Conservation (phyloP, 2,113 vertebrate genomes). For the Notarius quadriscutis region DNA sequence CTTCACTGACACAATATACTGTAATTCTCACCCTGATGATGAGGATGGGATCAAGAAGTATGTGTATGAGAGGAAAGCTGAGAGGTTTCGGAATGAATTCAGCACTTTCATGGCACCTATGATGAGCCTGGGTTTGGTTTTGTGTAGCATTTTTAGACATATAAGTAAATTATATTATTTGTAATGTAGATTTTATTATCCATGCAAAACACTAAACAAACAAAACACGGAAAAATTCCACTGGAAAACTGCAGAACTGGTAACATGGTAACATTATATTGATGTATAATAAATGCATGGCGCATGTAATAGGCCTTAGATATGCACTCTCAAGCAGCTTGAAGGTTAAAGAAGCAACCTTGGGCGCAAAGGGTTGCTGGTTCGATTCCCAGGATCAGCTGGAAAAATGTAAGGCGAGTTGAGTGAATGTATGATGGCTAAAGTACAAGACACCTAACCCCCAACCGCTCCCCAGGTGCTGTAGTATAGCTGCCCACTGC, state of each 20-base stretch:
- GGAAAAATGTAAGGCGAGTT: too few relatives aligned
- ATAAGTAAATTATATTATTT: neutral
- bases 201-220: neutral
- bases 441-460: too few relatives aligned
- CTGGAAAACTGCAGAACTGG: neutral
- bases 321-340: neutral
- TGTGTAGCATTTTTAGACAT: neutral
- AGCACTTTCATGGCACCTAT: neutral
- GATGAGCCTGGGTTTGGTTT: neutral
- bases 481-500: too few relatives aligned
- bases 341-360: too few relatives aligned
- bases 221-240: neutral
- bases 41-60: too few relatives aligned
- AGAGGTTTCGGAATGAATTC: neutral
- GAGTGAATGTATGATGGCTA: too few relatives aligned
- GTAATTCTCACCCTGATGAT: too few relatives aligned
- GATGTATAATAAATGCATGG: neutral
- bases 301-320: neutral
- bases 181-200: neutral
- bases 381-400: too few relatives aligned
- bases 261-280: neutral
- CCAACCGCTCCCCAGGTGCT: too few relatives aligned
- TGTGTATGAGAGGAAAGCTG: too few relatives aligned
- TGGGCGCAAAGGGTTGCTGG: too few relatives aligned
- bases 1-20: too few relatives aligned